A percentile compares a stretch with the other conserved stretches of the same genome.
Conservation (phyloP, 2,113 vertebrate species). For the Egretta garzetta region DNA sequence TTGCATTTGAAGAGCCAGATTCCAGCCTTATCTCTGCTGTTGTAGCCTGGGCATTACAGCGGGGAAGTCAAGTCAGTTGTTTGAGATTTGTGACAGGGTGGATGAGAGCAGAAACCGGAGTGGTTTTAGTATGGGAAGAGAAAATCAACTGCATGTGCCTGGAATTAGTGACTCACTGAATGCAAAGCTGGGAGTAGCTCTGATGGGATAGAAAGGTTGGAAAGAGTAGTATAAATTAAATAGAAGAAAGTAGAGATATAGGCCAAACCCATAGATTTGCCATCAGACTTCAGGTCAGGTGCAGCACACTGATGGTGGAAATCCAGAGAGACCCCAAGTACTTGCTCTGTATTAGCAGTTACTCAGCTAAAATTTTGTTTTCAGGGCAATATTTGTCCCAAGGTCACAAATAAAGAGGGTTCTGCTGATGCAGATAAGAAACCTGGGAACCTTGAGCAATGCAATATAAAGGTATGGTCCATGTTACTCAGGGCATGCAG, state of each 20-base stretch:
- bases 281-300: neutral
- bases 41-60: neutral
- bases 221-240: neutral
- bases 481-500: rapidly evolving
- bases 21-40: neutral
- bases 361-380: neutral
- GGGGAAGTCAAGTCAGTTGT: neutral
- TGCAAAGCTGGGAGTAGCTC: neutral
- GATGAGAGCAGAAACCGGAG: neutral
- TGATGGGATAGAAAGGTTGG: neutral
- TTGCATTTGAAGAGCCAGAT: neutral
- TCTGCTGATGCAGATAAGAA: neutral
- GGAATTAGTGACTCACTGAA: neutral
- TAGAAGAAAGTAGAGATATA: neutral
- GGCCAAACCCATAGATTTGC: rapidly evolving
- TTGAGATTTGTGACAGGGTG: neutral
- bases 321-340: neutral
- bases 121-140: neutral
- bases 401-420: rapidly evolving
- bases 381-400: neutral
- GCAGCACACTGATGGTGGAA: neutral
- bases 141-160: rapidly evolving
- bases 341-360: neutral
- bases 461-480: neutral
- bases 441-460: neutral